These are phyloP conservation scores for Trachelipus rathkii DNA, from an alignment of 1,140 invertebrate species.

Conservation along the genomic window DNA sequence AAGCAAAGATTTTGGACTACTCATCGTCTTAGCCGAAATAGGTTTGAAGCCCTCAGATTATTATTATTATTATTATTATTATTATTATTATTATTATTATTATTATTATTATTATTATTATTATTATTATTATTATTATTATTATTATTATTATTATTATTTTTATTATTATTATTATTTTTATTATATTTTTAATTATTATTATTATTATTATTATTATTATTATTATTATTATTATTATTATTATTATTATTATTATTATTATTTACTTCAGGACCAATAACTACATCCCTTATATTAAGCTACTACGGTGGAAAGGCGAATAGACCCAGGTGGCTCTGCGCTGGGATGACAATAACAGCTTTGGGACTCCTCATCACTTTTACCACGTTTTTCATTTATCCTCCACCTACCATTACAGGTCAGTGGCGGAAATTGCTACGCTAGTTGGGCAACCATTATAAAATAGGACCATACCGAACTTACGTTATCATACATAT, in stretches of 20 bases:
- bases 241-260: too few relatives aligned
- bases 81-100: not conserved
- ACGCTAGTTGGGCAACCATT: too few relatives aligned
- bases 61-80: not conserved
- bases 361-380: slow-evolving; percentile 20
- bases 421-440: not conserved
- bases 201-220: too few relatives aligned
- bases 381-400: slow-evolving; percentile 33
- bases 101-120: not conserved
- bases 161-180: too few relatives aligned
- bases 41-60: slow-evolving; percentile 10
- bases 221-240: too few relatives aligned
- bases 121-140: not conserved
- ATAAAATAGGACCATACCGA: too few relatives aligned
- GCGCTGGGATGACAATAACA: slow-evolving; percentile 20
- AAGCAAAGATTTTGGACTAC: slow-evolving; percentile 36
- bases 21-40: slow-evolving; percentile 40
- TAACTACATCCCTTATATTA: slow-evolving; percentile 34
- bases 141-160: too few relatives aligned
- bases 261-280: slow-evolving; percentile 19
- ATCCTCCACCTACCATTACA: slow-evolving; percentile 23
- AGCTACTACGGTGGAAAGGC: slow-evolving; percentile 39
- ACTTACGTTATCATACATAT: too few relatives aligned
- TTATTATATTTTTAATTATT: too few relatives aligned
- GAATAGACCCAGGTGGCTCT: slow-evolving; percentile 44